These are phyloP conservation scores for Carettochelys insculpta DNA, from an alignment of 2,113 vertebrate genomes.

Conservation along the genomic window DNA sequence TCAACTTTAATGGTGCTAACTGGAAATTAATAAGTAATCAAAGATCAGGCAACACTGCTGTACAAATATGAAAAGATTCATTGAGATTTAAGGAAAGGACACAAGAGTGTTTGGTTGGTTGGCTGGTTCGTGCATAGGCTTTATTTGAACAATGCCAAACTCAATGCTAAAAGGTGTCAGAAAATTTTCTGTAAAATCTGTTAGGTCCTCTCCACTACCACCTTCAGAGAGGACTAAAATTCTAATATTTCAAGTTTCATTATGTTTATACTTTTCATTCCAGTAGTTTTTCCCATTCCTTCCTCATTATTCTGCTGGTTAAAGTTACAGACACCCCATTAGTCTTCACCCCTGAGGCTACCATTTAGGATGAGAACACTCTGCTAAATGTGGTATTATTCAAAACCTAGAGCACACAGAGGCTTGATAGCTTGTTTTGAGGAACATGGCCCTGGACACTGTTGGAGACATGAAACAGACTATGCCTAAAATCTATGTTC, in stretches of 20 bases:
- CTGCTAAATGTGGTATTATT: accelerated
- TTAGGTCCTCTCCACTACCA: background rate
- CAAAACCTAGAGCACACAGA: background rate
- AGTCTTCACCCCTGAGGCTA: background rate
- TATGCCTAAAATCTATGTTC: accelerated
- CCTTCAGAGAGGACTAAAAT: background rate
- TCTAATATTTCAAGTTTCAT: background rate
- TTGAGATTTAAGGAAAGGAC: conserved; percentile 15
- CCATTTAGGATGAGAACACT: background rate
- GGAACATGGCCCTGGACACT: background rate
- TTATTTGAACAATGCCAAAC: background rate
- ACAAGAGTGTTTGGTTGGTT: background rate
- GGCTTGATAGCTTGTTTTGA: background rate
- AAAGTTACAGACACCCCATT: background rate
- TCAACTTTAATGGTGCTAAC: no score
- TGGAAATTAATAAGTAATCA: no score
- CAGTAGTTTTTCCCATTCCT: background rate
- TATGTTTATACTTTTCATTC: background rate
- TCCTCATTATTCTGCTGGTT: background rate
- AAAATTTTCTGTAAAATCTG: background rate
- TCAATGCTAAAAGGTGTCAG: background rate
- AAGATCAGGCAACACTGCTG: no score
- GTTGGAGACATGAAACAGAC: background rate
- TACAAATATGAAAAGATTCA: conserved; percentile 16
- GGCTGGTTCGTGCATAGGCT: no score